phyloP scores from a whole-genome alignment of 2,113 vertebrate genomes.

The Amphiprion percula region DNA sequence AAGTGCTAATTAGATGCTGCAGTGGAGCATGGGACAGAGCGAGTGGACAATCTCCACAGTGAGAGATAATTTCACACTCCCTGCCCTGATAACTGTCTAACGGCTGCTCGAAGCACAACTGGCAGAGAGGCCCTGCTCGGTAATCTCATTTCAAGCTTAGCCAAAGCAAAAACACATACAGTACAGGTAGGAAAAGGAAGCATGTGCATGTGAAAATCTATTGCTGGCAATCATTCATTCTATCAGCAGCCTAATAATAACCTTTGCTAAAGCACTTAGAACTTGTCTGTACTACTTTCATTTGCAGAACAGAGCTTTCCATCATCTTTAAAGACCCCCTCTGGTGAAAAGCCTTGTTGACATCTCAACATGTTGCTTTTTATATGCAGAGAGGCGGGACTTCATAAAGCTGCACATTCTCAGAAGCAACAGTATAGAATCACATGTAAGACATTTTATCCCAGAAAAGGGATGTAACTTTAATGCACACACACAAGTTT shows the following conservation, averaged over 20 bases:
- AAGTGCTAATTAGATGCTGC: constrained; percentile 71
- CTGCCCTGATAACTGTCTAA: constrained; percentile 69
- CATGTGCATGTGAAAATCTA: background rate
- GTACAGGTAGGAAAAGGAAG: constrained; percentile 1
- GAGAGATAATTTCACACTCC: constrained; percentile 80
- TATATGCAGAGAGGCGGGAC: too few relatives aligned
- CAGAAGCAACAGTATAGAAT: too few relatives aligned
- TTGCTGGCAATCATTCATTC: constrained; percentile 13
- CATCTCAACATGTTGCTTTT: too few relatives aligned
- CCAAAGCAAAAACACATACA: constrained; percentile 29
- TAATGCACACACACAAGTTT: too few relatives aligned
- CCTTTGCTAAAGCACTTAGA: background rate
- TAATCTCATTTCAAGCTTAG: constrained; percentile 50
- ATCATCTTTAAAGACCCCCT: too few relatives aligned
- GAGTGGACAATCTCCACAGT: constrained; percentile 64
- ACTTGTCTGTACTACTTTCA: background rate
- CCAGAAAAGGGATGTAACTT: too few relatives aligned
- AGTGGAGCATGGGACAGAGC: constrained; percentile 60
- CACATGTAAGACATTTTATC: too few relatives aligned
- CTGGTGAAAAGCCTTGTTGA: too few relatives aligned
- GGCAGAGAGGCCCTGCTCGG: constrained; percentile 44
- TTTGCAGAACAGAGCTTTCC: background rate
- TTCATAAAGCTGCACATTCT: too few relatives aligned
- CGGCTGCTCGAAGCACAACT: constrained; percentile 62
- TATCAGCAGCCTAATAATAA: background rate